A percentile compares a stretch with the other conserved stretches of the same genome.
These are phyloP conservation scores for Glyphotaelius pellucidus DNA, from an alignment of 2,888 invertebrate genomes.

Conservation along the genomic window DNA sequence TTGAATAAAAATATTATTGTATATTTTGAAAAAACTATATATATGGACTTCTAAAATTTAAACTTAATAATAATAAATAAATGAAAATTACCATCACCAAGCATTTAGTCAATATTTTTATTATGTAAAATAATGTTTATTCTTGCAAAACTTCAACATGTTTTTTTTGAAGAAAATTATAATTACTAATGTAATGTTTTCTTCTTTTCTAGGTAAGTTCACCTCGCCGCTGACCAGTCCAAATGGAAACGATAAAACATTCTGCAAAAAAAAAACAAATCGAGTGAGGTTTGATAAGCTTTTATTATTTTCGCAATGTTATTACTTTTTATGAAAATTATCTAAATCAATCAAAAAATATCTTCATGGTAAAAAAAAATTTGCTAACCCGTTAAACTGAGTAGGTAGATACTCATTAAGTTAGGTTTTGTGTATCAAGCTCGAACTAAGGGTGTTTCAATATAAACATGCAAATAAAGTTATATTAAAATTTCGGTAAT, in stretches of 20 bases:
- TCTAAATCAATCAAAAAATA: not conserved
- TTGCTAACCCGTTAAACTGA: no score
- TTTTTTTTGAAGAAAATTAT: not conserved
- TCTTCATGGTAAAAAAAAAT: not conserved
- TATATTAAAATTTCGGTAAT: no score
- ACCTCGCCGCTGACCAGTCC: not conserved
- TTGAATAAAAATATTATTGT: no score
- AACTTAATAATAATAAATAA: no score
- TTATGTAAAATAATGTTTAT: no score
- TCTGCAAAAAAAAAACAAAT: not conserved
- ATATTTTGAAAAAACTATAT: no score
- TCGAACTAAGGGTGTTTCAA: no score
- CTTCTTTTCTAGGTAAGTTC: not conserved
- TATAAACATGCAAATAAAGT: no score
- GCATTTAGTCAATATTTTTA: not conserved
- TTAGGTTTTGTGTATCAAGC: no score
- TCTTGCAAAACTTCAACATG: no score
- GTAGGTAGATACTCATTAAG: not conserved
- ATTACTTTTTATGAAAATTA: not conserved
- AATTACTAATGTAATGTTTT: not conserved
- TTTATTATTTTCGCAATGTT: not conserved
- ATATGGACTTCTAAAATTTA: no score
- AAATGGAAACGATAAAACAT: not conserved
- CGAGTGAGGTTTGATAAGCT: not conserved
- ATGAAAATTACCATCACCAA: not conserved